Evolutionary conservation across 1,140 invertebrate genomes (phyloP).

Genomic region (Megalonaias nervosa): DNA sequence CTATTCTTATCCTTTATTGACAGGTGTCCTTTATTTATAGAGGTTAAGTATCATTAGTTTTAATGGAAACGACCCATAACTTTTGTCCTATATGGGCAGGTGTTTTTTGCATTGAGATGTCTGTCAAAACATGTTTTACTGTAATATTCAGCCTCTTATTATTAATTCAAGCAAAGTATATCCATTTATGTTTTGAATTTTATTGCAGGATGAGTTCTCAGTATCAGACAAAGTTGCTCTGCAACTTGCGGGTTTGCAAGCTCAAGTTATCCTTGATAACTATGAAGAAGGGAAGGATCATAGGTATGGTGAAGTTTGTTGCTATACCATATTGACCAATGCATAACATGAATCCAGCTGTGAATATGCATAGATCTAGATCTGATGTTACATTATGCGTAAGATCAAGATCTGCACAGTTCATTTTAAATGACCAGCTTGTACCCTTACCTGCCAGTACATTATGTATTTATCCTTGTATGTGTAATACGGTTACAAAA

Average conservation of each 20-base stretch:
- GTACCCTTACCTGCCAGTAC: too few relatives aligned
- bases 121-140: neutral
- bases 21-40: too few relatives aligned
- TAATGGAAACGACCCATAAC: neutral
- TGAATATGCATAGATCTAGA: too few relatives aligned
- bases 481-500: too few relatives aligned
- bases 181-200: neutral
- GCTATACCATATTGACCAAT: neutral
- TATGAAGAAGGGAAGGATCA: constrained; percentile 77
- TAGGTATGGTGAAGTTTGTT: constrained; percentile 44
- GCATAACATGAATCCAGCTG: too few relatives aligned
- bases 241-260: constrained; percentile 93
- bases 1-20: too few relatives aligned
- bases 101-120: neutral
- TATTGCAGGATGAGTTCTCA: constrained; percentile 87
- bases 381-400: too few relatives aligned
- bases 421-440: too few relatives aligned
- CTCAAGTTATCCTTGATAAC: constrained; percentile 92
- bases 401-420: too few relatives aligned
- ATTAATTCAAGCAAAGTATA: neutral
- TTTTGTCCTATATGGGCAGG: neutral
- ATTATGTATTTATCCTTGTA: too few relatives aligned
- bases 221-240: constrained; percentile 95
- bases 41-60: too few relatives aligned
- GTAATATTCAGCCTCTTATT: neutral